Base-by-base conservation (phyloP, 1,140 invertebrate species). In the Dreissena polymorpha region DNA sequence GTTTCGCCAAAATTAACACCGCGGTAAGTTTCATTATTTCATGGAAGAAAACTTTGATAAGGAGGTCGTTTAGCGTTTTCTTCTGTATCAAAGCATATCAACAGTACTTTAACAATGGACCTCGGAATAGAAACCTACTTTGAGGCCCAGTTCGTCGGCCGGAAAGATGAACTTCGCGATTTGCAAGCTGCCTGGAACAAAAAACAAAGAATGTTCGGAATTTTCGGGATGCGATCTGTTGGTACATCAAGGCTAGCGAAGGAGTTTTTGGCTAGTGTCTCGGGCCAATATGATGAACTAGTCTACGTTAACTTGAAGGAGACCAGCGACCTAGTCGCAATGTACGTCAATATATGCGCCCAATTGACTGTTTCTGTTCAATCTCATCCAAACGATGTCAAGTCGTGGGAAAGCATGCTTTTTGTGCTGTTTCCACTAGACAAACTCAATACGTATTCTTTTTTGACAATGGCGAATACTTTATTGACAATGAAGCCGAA, bases 391-490 rank as follows among this genome's bases (percentile, higher is more conserved):
- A 50, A 74, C 2, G 39, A 23, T 0, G n/a, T 49, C 2, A 10
- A 69, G 10, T 18, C 27, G 8, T 50, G 18, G 6, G 10, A 27
- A 57, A 74, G 80, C 71, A 57, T 72, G 12, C 29, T 68, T 16
- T 51, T 74, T 69, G 73, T 50, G 27, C 3, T 16, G 39, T 10
- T 3, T 27, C 14, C 14, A 14, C 74, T 67, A 65, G 25, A 29
- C 2, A 63, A 49, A 50, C 10, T 25, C 5, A n/a, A 23, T 68
- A 60, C 25, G 21, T 78, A n/a, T 21, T 85, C 18, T 57, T 85
- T 16, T 78, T 85, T 71, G 83, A 79, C 63, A 79, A 85, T 21
- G 68, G 69, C 18, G 83, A 85, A 75, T 75, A 85, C 18, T 65
- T 51, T n/a, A 67, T 80, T 5, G 70, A 79, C 12, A 74, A 49